Conservation (phyloP, 2,113 vertebrate species). For the Stegostoma tigrinum region DNA sequence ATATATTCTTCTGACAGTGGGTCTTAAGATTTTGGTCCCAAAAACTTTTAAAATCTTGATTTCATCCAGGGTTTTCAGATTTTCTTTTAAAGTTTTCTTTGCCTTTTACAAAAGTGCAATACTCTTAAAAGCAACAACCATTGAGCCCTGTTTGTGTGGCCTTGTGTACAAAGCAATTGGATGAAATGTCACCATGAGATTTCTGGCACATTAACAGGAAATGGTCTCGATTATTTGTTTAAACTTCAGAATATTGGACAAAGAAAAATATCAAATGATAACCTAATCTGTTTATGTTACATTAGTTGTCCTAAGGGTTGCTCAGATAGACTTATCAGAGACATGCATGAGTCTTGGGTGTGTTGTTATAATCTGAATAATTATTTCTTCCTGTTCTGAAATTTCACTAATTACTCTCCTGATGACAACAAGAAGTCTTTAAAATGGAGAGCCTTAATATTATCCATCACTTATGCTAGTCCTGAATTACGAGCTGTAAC, state of each 20-base stretch:
- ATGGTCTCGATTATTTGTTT: neutral
- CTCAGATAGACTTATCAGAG: neutral
- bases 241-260: neutral
- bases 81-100: neutral
- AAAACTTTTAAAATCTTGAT: neutral
- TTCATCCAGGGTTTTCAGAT: neutral
- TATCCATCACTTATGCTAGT: slow-evolving; percentile 40
- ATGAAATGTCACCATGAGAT: neutral
- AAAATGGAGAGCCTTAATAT: slow-evolving; percentile 42
- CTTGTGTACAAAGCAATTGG: neutral
- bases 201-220: neutral
- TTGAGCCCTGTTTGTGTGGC: neutral
- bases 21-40: neutral
- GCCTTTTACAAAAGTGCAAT: neutral
- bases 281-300: neutral
- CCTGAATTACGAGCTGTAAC: slow-evolving; percentile 39
- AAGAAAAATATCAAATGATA: neutral
- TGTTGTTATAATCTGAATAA: slow-evolving; percentile 42
- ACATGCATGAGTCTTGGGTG: slow-evolving; percentile 52
- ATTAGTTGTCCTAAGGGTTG: neutral
- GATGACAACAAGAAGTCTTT: slow-evolving; percentile 45
- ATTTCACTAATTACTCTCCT: slow-evolving; percentile 17
- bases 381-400: slow-evolving; percentile 11
- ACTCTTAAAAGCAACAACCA: neutral
- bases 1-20: neutral